Conservation (phyloP, 2,797 vertebrate genomes). For the Argya squamiceps region DNA sequence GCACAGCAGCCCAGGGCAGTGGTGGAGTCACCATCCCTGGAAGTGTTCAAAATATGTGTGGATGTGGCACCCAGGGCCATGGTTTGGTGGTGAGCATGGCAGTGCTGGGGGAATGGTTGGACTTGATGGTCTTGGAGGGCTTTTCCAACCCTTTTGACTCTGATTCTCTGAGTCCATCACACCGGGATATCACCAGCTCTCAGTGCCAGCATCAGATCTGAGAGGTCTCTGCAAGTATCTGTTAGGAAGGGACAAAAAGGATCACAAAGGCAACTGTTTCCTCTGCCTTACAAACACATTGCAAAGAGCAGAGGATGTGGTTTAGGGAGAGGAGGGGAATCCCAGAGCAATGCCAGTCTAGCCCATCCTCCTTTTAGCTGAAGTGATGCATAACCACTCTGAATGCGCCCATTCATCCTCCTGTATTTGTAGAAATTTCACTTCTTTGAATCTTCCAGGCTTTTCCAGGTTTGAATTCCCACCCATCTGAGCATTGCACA, state of each 20-base stretch:
- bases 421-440: neutral
- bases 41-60: neutral
- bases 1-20: neutral
- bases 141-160: neutral
- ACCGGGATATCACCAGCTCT: neutral
- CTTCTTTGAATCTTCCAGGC: neutral
- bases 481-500: accelerated
- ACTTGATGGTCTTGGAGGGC: accelerated
- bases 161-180: neutral
- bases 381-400: neutral
- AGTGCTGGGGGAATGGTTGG: neutral
- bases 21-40: neutral
- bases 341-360: neutral
- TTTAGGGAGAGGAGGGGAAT: neutral
- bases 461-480: neutral
- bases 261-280: neutral
- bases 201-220: neutral
- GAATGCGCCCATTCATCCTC: neutral
- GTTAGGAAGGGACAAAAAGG: neutral
- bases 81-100: accelerated
- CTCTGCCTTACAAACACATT: neutral
- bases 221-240: neutral
- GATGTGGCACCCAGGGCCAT: neutral
- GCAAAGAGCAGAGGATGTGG: neutral
- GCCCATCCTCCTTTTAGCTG: neutral